Evolutionary conservation across 2,797 vertebrate genomes (phyloP), one percentile per base, ranked within the genome.

Genomic region (Pristis pectinata): DNA sequence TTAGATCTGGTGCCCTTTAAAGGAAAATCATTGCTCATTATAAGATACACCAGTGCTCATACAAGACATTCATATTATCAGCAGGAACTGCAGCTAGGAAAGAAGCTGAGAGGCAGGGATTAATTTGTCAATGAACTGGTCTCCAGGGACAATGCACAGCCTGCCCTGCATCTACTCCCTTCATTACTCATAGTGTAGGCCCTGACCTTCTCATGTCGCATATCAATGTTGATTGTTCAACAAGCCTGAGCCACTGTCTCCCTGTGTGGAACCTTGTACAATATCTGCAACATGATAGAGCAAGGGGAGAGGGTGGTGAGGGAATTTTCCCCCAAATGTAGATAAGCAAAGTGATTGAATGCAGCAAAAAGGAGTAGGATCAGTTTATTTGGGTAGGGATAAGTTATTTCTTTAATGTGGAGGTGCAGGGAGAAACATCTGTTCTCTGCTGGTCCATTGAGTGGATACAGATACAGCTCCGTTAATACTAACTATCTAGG

Each of bases 121-220:
- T 94, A 94, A 94, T 94, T 94, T 94, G 92, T 94, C 92, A 94
- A 94, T 94, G 92, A 76, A 44, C 67, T 34, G 49, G 70, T 94
- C 92, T 76, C 92, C 70, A 15, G 92, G 49, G 92, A 94, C 41
- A 80, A 37, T 80, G 27, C 53, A 15, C 53, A 34, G 79, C 53
- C 72, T 77, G 74, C 61, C 56, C 92, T 61, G 83, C 74, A 95
- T 95, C 70, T 74, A 64, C n/a, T 94, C 80, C 37, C 77, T 74
- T 87, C 93, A 94, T 94, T 72, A 56, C 94, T 95, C 56, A 80
- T 37, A 67, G 87, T 79, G 61, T 83, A 44, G 56, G 61, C 67
- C 67, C 37, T 56, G 89, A 83, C 94, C 95, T 94, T 94, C 91
- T 79, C 56, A 80, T 79, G 93, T 94, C 67, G 44, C 67, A 85